Conservation (phyloP, 2,888 invertebrate genomes). For the Tanypteryx hageni region DNA sequence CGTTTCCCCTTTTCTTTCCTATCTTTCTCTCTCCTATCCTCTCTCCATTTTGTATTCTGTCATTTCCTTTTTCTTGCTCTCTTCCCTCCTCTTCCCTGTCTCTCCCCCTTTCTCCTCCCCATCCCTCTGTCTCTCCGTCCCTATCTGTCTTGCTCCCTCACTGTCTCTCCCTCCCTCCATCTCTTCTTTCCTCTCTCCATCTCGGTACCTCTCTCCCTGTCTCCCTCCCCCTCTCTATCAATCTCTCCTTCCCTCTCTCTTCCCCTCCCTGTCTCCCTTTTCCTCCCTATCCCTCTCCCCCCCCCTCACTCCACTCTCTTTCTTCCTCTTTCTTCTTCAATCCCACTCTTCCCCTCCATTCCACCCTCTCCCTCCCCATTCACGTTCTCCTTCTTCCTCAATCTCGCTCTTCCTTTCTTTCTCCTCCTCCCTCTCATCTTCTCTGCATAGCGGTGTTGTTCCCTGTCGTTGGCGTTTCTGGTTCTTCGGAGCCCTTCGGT, state of each 20-base stretch:
- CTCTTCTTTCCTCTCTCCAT: too few relatives aligned
- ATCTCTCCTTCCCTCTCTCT: too few relatives aligned
- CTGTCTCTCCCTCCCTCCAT: too few relatives aligned
- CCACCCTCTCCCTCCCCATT: background rate
- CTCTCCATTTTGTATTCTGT: too few relatives aligned
- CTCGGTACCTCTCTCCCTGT: background rate
- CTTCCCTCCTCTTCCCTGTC: too few relatives aligned
- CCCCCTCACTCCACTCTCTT: background rate
- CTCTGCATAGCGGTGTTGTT: constrained; percentile 17
- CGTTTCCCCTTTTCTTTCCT: too few relatives aligned
- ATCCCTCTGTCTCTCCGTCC: too few relatives aligned
- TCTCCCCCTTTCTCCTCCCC: too few relatives aligned
- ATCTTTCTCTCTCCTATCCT: too few relatives aligned
- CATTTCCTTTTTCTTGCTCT: too few relatives aligned
- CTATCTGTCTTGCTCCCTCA: too few relatives aligned
- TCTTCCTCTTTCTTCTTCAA: background rate
- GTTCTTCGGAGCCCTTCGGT: constrained; percentile 6
- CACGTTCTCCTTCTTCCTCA: too few relatives aligned
- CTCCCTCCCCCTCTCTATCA: background rate
- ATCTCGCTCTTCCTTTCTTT: background rate
- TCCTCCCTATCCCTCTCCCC: background rate
- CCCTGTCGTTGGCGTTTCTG: constrained; percentile 9
- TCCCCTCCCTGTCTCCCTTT: background rate
- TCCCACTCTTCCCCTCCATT: background rate
- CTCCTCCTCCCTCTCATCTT: background rate